Evolutionary conservation across 2,797 vertebrate genomes (phyloP).

Genomic region (Prionace glauca): DNA sequence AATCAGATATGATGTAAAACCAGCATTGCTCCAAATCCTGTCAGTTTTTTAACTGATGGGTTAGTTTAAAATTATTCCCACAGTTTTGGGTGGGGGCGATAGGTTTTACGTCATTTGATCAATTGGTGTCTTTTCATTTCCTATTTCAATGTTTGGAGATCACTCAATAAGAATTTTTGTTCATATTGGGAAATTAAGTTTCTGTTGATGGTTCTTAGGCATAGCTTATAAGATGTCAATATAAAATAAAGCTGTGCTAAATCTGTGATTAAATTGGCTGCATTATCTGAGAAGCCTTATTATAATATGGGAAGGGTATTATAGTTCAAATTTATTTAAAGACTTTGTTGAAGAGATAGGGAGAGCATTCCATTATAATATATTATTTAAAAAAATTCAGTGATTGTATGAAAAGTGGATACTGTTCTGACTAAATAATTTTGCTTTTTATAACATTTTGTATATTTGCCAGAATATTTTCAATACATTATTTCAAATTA

Average conservation of each 20-base stretch:
- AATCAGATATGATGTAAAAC: background rate
- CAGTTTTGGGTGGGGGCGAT: background rate
- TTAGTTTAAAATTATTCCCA: background rate
- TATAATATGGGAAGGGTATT: background rate
- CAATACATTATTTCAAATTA: background rate
- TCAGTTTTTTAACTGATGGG: background rate
- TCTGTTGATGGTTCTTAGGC: background rate
- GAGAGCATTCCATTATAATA: background rate
- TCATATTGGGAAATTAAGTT: background rate
- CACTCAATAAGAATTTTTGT: background rate
- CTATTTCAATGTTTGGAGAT: background rate
- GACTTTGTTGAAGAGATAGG: background rate
- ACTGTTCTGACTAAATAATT: background rate
- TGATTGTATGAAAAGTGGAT: background rate
- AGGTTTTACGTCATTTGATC: background rate
- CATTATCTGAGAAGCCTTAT: background rate
- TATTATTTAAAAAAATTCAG: background rate
- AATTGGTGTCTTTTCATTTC: background rate
- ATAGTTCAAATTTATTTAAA: background rate
- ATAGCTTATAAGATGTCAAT: background rate
- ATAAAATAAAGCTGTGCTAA: slow-evolving; percentile 1
- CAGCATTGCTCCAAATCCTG: background rate
- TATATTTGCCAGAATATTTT: background rate
- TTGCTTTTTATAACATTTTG: background rate
- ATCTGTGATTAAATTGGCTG: background rate